These are phyloP conservation scores for Synchiropus splendidus DNA, from an alignment of 2,113 vertebrate genomes.

Conservation along the genomic window DNA sequence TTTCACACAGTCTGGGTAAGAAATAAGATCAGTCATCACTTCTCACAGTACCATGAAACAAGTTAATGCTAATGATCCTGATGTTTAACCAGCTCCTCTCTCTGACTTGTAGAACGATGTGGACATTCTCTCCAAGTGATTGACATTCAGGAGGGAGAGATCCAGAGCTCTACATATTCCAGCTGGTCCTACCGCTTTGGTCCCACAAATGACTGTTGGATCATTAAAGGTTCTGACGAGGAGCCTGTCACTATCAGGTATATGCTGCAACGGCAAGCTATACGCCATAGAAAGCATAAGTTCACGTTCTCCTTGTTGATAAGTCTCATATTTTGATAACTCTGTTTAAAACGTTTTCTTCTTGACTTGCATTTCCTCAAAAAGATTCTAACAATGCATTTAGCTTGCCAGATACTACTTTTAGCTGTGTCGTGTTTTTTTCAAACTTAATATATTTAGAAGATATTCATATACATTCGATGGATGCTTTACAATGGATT, in stretches of 20 bases:
- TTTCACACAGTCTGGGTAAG: conserved; percentile 49
- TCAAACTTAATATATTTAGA: no score
- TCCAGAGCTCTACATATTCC: conserved; percentile 52
- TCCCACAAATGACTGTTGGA: conserved; percentile 58
- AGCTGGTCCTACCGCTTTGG: conserved; percentile 53
- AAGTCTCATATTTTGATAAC: no score
- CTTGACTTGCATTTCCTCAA: no score
- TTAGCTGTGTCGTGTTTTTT: no score
- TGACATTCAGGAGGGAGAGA: conserved; percentile 54
- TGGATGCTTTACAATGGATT: no score
- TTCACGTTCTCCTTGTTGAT: background rate
- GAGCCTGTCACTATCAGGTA: conserved; percentile 68
- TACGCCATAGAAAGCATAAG: background rate
- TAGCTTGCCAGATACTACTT: no score
- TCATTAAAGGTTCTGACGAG: conserved; percentile 48
- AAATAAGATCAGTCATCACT: background rate
- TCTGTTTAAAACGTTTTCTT: no score
- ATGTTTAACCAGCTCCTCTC: background rate
- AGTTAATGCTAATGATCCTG: no score
- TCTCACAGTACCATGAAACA: background rate
- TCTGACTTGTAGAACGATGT: conserved; percentile 47
- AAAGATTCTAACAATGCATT: no score
- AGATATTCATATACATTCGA: no score
- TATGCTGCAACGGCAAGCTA: background rate
- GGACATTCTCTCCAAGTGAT: conserved; percentile 47